Evolutionary conservation across 2,797 vertebrate species (phyloP), one percentile per base, ranked within the genome.

Genomic region (Falco columbarius): DNA sequence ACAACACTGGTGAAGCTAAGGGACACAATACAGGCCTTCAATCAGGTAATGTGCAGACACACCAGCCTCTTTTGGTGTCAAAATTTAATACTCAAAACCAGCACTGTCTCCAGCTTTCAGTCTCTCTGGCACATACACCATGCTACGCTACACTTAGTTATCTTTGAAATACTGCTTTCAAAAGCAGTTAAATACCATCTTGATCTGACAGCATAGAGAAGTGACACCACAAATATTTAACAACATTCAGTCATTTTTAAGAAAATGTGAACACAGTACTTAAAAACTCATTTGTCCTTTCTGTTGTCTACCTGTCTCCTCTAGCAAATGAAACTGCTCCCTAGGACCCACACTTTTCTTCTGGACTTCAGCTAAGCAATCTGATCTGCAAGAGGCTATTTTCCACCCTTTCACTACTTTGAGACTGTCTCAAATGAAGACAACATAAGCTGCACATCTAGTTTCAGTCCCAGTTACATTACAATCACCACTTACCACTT

Each of bases 71-170:
- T 46, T 27, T 8, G 17, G 4, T 27, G 23, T 52, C 54, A 72
- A 72, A 81, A 58, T 20, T 44, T 6, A 81, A 58, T 59, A 61
- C 32, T 44, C 46, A 59, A 47, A 73, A 58, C 15, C 7, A 82
- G 18, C 34, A 23, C 46, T 34, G 67, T 8, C 26, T 61, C 49
- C 68, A 84, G 47, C 52, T 81, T 59, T 21, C 74, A 44, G 46
- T 23, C 14, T 22, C 61, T 32, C 66, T 68, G 42, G 30, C 55
- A 82, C 2, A 0, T 7, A 15, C 5, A 6, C 2, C 13, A 5
- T 63, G 30, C 67, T 47, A 19, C 0, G 2, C 21, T 77, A 67
- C 3, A 3, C 10, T 21, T 40, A 0, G 0, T 66, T n/a, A 59
- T 4, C 46, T 71, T 15, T 32, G 17, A 84, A 79, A 54, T 18